Evolutionary conservation across 2,888 invertebrate genomes (phyloP), one percentile per base, ranked within the genome.

Genomic region (Abrostola triplasia): DNA sequence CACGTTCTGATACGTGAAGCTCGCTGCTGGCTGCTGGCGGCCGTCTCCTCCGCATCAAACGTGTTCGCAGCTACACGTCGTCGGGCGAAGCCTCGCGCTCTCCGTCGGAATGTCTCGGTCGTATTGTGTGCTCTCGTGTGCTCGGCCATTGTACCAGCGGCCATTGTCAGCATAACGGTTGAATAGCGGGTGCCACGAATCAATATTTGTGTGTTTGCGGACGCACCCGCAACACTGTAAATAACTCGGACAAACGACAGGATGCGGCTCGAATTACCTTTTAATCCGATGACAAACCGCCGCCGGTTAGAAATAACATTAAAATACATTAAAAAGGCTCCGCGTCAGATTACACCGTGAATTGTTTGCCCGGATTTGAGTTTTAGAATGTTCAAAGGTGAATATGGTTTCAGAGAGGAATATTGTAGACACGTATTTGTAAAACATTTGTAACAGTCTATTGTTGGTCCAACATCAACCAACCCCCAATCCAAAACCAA

Each of bases 171-270:
- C 55, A 74, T 79, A 83, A 76, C 81, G 82, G 84, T 67, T n/a
- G 63, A 67, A 64, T 64, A 72, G 76, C 75, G 76, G 73, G 73
- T 80, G 70, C 71, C 54, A 63, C 72, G 67, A 76, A 81, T 77
- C 80, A 83, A 84, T 85, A 81, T 86, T 85, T 80, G 81, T 74
- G 63, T 85, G 80, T 84, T 85, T 81, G 83, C 70, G 62, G 70
- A 76, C 70, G 67, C 69, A 70, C 60, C 73, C 76, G 63, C 75
- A 64, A 67, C 60, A 48, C 63, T 67, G 81, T 79, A 59, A 77
- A 81, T 67, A 77, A 65, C 47, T 59, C 55, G 13, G 41, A 40
- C 58, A 49, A 59, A 52, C 51, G 54, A 65, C 73, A 61, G 72
- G 67, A 78, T 63, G 62, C 63, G 63, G 47, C 67, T 77, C 59